Conservation (phyloP, 2,888 invertebrate species). For the Rapana venosa region DNA sequence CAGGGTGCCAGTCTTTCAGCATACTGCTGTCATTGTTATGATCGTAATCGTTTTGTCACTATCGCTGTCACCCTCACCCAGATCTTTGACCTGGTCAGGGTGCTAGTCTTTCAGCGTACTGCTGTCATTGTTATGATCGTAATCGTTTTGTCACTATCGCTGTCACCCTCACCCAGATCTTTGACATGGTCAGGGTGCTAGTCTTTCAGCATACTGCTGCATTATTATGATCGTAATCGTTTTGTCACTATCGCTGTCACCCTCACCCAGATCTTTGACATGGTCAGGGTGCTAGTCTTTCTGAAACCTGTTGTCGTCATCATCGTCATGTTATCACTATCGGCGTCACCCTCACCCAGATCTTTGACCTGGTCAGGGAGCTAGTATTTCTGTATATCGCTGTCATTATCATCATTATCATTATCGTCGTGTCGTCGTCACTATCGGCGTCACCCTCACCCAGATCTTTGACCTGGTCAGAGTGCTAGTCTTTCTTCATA, state of each 20-base stretch:
- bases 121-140: neutral
- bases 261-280: constrained; percentile 75
- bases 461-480: constrained; percentile 76
- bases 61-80: neutral
- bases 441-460: constrained; percentile 73
- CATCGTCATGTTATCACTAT: constrained; percentile 6
- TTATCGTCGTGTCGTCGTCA: constrained; percentile 61
- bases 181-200: too few species aligned
- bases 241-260: constrained; percentile 72
- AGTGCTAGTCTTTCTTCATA: neutral
- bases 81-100: too few species aligned
- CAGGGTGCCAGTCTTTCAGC: constrained; percentile 49
- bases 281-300: constrained; percentile 61
- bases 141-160: constrained; percentile 5
- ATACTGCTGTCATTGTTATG: neutral
- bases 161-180: too few species aligned
- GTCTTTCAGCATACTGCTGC: neutral
- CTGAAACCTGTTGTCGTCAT: neutral
- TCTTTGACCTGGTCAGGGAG: too few species aligned
- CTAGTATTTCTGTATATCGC: neutral
- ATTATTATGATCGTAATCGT: neutral
- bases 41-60: neutral
- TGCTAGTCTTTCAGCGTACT: too few species aligned
- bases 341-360: too few species aligned
- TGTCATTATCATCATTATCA: neutral